Evolutionary conservation across 2,113 vertebrate species (phyloP).

Genomic region (Lophius piscatorius): DNA sequence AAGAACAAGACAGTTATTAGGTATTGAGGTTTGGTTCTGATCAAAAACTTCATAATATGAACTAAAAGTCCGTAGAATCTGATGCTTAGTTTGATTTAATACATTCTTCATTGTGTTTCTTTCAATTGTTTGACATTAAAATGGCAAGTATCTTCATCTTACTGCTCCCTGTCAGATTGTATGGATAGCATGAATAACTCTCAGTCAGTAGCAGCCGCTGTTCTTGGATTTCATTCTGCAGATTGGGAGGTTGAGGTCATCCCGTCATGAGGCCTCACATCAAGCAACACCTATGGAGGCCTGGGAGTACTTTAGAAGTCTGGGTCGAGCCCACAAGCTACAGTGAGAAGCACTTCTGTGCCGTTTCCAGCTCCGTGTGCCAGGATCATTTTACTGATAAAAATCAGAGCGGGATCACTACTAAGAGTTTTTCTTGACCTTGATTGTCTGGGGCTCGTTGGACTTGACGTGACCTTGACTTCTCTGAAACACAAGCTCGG

Average conservation of each 20-base stretch:
- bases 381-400: slow-evolving; percentile 41
- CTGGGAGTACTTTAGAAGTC: slow-evolving; percentile 40
- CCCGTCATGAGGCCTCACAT: slow-evolving; percentile 45
- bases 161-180: not conserved
- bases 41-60: no score
- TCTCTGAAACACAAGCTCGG: slow-evolving; percentile 43
- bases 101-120: not conserved
- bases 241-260: slow-evolving; percentile 54
- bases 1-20: no score
- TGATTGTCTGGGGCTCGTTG: slow-evolving; percentile 9
- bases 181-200: slow-evolving; percentile 37
- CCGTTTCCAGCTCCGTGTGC: slow-evolving; percentile 7
- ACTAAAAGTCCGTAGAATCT: no score
- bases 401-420: slow-evolving; percentile 27
- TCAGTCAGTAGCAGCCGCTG: slow-evolving; percentile 27
- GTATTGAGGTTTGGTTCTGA: no score
- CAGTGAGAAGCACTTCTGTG: slow-evolving; percentile 10
- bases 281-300: slow-evolving; percentile 53
- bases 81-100: no score
- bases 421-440: slow-evolving; percentile 25
- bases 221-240: slow-evolving; percentile 42
- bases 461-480: slow-evolving; percentile 22
- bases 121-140: slow-evolving; percentile 1
- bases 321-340: not conserved
- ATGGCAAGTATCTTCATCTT: not conserved